These are phyloP conservation scores for Pangasius mekongensis DNA, from an alignment of 2,797 vertebrate species.

Conservation along the genomic window DNA sequence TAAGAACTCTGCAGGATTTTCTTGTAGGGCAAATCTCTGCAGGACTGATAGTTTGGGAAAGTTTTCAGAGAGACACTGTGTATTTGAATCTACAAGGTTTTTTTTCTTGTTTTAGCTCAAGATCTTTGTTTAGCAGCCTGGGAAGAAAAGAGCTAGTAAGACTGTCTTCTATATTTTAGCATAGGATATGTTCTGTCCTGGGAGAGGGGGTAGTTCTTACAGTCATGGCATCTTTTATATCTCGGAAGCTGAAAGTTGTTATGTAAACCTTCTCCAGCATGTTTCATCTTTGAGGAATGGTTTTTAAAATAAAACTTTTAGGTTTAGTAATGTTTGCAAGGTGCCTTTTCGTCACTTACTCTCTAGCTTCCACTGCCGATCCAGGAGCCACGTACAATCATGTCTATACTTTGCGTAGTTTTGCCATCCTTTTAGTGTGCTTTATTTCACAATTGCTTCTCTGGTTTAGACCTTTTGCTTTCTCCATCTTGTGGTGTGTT, in stretches of 20 bases:
- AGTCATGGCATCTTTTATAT: not conserved
- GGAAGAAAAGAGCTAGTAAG: not conserved
- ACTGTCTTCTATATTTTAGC: not conserved
- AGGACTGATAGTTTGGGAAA: slow-evolving; percentile 30
- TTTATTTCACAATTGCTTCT: not conserved
- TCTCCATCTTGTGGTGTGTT: not conserved
- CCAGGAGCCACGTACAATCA: not conserved
- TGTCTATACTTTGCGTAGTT: not conserved
- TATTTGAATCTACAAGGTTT: slow-evolving; percentile 32
- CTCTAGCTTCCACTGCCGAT: not conserved
- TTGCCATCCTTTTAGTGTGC: not conserved
- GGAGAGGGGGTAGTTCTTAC: not conserved
- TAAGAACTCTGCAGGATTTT: slow-evolving; percentile 31
- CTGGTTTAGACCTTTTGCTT: not conserved
- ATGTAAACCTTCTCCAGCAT: not conserved
- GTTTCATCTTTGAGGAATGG: not conserved
- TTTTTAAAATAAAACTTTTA: not conserved
- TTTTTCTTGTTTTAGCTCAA: slow-evolving; percentile 14
- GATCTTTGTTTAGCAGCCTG: not conserved
- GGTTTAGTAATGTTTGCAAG: not conserved
- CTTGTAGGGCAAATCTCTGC: slow-evolving; percentile 25
- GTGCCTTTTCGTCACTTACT: not conserved
- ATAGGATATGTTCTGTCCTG: not conserved
- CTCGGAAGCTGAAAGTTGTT: not conserved
- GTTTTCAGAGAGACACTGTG: slow-evolving; percentile 28